These are phyloP conservation scores for Chauna torquata DNA, from an alignment of 2,113 vertebrate species.

Conservation along the genomic window DNA sequence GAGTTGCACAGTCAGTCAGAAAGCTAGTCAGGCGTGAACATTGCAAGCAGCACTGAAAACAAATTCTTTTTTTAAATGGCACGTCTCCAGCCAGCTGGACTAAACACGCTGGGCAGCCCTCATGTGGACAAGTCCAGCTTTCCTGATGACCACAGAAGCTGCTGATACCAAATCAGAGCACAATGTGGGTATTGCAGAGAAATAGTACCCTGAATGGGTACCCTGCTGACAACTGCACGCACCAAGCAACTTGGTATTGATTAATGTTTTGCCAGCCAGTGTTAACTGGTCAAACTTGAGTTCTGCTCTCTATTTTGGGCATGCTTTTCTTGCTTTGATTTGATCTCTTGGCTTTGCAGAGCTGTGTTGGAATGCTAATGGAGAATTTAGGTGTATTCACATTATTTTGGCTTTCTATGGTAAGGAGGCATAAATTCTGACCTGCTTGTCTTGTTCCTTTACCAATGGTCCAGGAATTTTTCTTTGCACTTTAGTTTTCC, in stretches of 20 bases:
- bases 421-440: not conserved
- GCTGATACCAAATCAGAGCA: not conserved
- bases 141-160: not conserved
- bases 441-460: not conserved
- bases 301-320: not conserved
- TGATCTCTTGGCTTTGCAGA: not conserved
- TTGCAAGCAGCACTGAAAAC: not conserved
- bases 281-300: not conserved
- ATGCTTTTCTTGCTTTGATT: not conserved
- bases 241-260: not conserved
- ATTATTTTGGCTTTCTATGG: not conserved
- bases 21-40: not conserved
- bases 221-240: not conserved
- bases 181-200: not conserved
- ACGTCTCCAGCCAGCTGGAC: not conserved
- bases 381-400: not conserved
- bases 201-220: not conserved
- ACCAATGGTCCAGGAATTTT: not conserved
- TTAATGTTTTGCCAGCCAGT: not conserved
- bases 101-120: not conserved
- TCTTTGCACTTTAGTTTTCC: not conserved
- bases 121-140: not conserved
- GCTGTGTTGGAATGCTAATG: not conserved
- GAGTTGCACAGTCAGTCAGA: not conserved
- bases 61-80: not conserved